These are phyloP conservation scores for Amazona vittata DNA, from an alignment of 2,113 vertebrate species.

Conservation along the genomic window DNA sequence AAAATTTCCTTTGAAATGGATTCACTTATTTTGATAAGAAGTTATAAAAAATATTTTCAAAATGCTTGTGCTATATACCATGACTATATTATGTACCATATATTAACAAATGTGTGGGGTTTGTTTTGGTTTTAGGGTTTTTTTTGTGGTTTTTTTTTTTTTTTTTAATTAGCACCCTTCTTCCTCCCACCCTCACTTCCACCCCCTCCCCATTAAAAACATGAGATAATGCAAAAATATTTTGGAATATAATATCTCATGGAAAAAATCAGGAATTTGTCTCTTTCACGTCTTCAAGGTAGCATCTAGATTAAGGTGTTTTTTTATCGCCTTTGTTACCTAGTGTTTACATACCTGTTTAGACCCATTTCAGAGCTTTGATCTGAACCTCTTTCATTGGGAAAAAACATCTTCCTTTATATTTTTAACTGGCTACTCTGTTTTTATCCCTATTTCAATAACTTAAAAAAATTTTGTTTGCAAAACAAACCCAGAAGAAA, in stretches of 20 bases:
- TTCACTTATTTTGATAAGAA: not conserved
- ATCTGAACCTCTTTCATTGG: not conserved
- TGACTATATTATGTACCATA: not conserved
- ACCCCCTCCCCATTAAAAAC: not conserved
- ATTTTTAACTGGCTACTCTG: not conserved
- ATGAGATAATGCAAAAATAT: not conserved
- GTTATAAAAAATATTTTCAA: not conserved
- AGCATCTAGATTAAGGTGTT: not conserved
- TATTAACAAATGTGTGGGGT: rapidly evolving
- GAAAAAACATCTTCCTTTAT: not conserved
- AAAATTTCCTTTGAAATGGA: not conserved
- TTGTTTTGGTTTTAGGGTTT: not conserved
- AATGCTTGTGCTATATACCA: not conserved
- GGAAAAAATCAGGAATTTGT: not conserved
- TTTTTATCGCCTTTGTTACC: not conserved
- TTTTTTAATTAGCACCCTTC: not conserved
- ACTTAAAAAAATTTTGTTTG: not conserved
- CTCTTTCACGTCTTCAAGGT: not conserved
- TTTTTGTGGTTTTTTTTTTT: not conserved
- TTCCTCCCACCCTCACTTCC: not conserved
- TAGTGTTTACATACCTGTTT: not conserved
- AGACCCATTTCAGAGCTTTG: not conserved
- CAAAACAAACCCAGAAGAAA: not conserved
- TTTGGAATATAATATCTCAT: not conserved
- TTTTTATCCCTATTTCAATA: not conserved